Base-by-base conservation (phyloP, 30 jellyfish, hydroid and myxozoan genomes). In the Turritopsis dohrnii region DNA sequence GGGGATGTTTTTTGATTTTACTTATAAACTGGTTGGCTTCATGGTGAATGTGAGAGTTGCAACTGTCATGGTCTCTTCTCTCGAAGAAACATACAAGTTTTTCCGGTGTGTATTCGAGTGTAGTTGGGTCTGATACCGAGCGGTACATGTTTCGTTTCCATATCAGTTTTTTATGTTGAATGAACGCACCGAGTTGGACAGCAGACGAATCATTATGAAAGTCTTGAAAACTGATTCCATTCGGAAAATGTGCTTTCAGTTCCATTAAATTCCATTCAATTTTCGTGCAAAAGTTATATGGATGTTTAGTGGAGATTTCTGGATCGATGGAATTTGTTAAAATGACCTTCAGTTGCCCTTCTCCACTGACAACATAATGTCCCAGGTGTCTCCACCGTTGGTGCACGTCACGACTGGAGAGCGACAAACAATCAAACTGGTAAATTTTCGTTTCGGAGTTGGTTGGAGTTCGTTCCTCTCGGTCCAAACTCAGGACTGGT, bases 401-500 rank as follows among this genome's bases (percentile, higher is more conserved):
- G 17, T 17, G 30, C 16, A 27, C 77, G 28, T 69, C 77, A 7
- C 30, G 28, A 7, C 9, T 16, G 17, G 77, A 27, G 9, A 69
- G 28, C 22, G 77, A 23, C 0, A 69, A 26, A 23, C 83, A 28
- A 9, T 24, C 83, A 23, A 74, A 74, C 24, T 24, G 54, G 65
- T 16, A 29, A 74, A 74, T 26, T 22, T 21, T 74, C 60, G 83
- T 24, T 74, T 26, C 83, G 0, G 65, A 74, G 65, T 30, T 0
- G 54, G 83, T 74, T 74, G 83, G 83, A 23, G 16, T 28, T 16
- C 83, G 52, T 74, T 74, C 83, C 16, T 30, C 17, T 29, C 41
- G 18, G 16, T 74, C n/a, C 65, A 23, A 9, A 41, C 83, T 74
- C 0, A 23, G 24, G 41, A 74, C 65, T 21, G 65, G 53, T 29